phyloP scores from a whole-genome alignment of 2,113 vertebrate species.

The Oryzias celebensis region DNA sequence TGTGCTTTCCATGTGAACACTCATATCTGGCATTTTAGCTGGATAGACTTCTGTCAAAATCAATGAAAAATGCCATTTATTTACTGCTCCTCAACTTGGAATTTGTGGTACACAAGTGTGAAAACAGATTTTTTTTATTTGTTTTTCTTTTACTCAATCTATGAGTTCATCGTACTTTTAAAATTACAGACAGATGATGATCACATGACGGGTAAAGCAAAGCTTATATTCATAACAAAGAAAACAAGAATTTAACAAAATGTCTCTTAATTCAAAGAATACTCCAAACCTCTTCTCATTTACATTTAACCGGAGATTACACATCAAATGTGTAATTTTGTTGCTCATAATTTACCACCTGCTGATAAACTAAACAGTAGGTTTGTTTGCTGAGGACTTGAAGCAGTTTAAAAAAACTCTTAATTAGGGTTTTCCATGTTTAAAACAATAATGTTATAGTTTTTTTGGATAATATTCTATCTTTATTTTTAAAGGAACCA shows the following conservation, averaged over 20 bases:
- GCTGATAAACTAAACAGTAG: slow-evolving; percentile 22
- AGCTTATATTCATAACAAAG: slow-evolving; percentile 9
- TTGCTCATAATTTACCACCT: slow-evolving; percentile 43
- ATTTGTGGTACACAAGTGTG: background rate
- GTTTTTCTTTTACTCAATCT: too few relatives aligned
- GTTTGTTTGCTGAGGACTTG: slow-evolving; percentile 23
- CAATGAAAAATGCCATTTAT: background rate
- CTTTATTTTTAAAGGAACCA: too few relatives aligned
- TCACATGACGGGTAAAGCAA: background rate
- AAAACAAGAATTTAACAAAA: slow-evolving; percentile 30
- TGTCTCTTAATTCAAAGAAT: slow-evolving; percentile 33
- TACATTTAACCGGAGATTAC: slow-evolving; percentile 48
- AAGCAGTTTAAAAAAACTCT: background rate
- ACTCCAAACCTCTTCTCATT: slow-evolving; percentile 38
- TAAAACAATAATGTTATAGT: too few relatives aligned
- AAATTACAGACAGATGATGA: too few relatives aligned
- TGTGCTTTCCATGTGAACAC: too few relatives aligned
- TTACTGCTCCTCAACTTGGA: background rate
- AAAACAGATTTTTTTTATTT: background rate
- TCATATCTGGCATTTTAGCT: background rate
- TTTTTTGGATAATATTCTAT: too few relatives aligned
- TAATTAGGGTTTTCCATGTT: too few relatives aligned
- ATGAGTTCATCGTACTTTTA: too few relatives aligned
- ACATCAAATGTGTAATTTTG: slow-evolving; percentile 51
- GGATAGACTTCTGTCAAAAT: background rate